phyloP scores from a whole-genome alignment of 2,888 invertebrate genomes.

The Aphrophora alni region DNA sequence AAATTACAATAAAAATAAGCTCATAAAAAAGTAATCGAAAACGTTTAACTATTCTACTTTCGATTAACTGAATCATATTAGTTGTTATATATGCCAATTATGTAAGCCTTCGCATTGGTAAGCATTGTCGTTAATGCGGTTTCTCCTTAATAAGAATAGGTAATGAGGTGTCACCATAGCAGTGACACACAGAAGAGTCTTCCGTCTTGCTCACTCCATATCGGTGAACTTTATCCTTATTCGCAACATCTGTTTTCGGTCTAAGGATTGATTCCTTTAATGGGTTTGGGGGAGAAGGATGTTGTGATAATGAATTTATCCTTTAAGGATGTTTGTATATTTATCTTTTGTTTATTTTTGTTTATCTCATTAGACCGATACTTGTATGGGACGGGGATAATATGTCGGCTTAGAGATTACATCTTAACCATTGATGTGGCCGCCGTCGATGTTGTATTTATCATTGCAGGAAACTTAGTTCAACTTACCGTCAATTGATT shows the following conservation, averaged over 20 bases:
- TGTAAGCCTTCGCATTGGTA: not conserved
- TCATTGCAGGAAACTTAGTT: no score
- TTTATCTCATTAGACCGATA: not conserved
- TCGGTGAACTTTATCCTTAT: not conserved
- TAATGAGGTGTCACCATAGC: not conserved
- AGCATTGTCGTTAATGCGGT: not conserved
- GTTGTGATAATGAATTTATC: not conserved
- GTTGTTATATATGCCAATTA: not conserved
- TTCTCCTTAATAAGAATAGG: not conserved
- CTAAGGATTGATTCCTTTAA: not conserved
- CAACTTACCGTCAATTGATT: no score
- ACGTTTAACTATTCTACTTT: not conserved
- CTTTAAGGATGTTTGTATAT: not conserved
- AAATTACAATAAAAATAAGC: no score
- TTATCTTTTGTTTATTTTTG: not conserved
- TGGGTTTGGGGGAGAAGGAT: not conserved
- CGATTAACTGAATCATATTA: not conserved
- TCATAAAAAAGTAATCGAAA: no score
- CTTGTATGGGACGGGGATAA: not conserved
- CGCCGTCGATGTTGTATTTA: not conserved
- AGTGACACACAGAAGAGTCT: not conserved
- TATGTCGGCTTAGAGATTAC: not conserved
- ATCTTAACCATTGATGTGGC: not conserved
- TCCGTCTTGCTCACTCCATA: not conserved
- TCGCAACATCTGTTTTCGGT: not conserved